Conservation (phyloP, 2,113 vertebrate species). For the Bufo bufo region DNA sequence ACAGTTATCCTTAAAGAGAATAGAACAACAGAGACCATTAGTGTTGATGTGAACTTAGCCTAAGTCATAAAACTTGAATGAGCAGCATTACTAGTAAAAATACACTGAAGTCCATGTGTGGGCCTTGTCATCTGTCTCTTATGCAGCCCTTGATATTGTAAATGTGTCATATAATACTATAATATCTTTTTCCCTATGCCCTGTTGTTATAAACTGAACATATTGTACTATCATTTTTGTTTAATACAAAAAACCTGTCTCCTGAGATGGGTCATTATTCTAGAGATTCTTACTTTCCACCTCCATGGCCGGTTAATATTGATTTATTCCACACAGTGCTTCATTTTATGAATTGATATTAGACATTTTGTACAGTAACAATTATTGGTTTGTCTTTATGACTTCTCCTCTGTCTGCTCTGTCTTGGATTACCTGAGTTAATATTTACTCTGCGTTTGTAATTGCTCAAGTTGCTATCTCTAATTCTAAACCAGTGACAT, state of each 20-base stretch:
- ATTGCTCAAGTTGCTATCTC: constrained; percentile 3
- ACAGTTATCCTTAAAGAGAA: too few relatives aligned
- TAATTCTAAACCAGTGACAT: constrained; percentile 46
- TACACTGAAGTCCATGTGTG: too few relatives aligned
- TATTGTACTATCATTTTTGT: neutral
- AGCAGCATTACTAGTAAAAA: too few relatives aligned
- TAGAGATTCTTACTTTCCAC: neutral
- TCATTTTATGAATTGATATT: neutral
- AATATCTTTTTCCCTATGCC: neutral
- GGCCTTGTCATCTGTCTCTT: too few relatives aligned
- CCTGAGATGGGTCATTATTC: constrained; percentile 12
- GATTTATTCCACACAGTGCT: neutral
- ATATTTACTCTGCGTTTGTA: constrained; percentile 38
- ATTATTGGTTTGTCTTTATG: neutral
- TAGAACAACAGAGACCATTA: too few relatives aligned
- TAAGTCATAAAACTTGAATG: too few relatives aligned
- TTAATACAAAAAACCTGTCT: neutral
- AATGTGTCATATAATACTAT: neutral
- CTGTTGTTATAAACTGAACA: neutral
- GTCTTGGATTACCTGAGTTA: constrained; percentile 27
- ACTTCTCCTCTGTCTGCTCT: neutral
- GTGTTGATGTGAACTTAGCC: too few relatives aligned
- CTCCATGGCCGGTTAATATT: neutral
- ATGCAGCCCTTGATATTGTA: neutral
- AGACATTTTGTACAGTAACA: neutral